phyloP scores from a whole-genome alignment of 2,888 invertebrate genomes.

The Yponomeuta evonymella region DNA sequence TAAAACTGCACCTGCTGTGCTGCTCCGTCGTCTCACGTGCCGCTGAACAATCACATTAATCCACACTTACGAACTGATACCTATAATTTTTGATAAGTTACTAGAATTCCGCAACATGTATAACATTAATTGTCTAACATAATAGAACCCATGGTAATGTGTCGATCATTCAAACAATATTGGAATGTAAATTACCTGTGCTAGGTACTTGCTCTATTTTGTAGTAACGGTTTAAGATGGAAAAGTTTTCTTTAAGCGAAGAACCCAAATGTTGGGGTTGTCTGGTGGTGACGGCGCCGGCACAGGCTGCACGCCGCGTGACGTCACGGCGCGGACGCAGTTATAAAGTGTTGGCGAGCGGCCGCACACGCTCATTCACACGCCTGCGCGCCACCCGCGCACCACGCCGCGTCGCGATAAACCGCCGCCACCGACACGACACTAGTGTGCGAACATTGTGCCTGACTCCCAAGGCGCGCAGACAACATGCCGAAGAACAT shows the following conservation, averaged over 20 bases:
- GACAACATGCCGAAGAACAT: slow-evolving; percentile 66
- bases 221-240: background rate
- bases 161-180: too few species aligned
- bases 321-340: slow-evolving; percentile 39
- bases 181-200: too few species aligned
- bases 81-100: too few species aligned
- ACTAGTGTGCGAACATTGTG: slow-evolving; percentile 2
- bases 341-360: slow-evolving; percentile 42
- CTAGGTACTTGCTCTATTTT: background rate
- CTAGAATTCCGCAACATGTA: too few species aligned
- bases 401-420: slow-evolving; percentile 31
- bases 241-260: background rate
- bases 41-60: too few species aligned
- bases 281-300: slow-evolving; percentile 6
- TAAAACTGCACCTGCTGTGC: too few species aligned
- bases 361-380: slow-evolving; percentile 45
- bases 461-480: background rate
- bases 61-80: too few species aligned
- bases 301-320: slow-evolving; percentile 27
- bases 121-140: too few species aligned
- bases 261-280: background rate
- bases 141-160: too few species aligned
- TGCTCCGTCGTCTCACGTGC: too few species aligned
- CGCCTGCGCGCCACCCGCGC: slow-evolving; percentile 52
- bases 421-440: slow-evolving; percentile 1